Evolutionary conservation across 2,888 invertebrate species (phyloP), one percentile per base, ranked within the genome.

Genomic region (Anoncus sp.): DNA sequence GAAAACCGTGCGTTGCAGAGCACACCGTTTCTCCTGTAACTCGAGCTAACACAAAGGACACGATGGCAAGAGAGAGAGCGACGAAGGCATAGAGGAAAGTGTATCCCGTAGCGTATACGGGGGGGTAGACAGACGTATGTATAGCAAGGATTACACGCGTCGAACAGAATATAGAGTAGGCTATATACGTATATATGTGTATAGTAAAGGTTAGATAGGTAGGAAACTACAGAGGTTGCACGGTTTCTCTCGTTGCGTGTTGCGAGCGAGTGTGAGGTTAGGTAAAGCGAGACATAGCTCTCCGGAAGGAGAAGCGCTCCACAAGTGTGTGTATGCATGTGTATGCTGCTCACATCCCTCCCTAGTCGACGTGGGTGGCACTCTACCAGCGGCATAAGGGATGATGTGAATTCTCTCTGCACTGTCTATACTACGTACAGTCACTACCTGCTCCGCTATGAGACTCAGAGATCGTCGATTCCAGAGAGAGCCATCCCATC

Each of bases 151-250:
- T 82, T 83, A 86, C 85, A 84, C 79, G 84, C 82, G 84, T 85
- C 85, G 86, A 84, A 84, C 82, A 83, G 86, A 86, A 86, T 86
- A 86, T 85, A 86, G 87, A 86, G 87, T 85, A 82, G 84, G 79
- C 76, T 69, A 20, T 49, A 49, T 27, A n/a, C 16, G 27, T 53
- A 45, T 66, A 12, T 60, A 40, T 49, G 38, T 38, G 24, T 38
- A 51, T 27, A 27, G 27, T 51, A 20, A 49, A 47, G 27, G 59
- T 49, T 60, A 70, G 49, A 27, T 43, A 59, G 49, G 55, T 12
- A 70, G 40, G 59, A 62, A 53, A 45, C 51, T 71, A 55, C 71
- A 57, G 45, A 55, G 63, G 60, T 27, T 60, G 60, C 60, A 40
- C 38, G 49, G 53, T 72, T 72, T 47, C 38, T 45, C 38, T 55